Evolutionary conservation across 2,113 vertebrate species (phyloP), one percentile per base, ranked within the genome.

Genomic region (Chaetodon auriga): DNA sequence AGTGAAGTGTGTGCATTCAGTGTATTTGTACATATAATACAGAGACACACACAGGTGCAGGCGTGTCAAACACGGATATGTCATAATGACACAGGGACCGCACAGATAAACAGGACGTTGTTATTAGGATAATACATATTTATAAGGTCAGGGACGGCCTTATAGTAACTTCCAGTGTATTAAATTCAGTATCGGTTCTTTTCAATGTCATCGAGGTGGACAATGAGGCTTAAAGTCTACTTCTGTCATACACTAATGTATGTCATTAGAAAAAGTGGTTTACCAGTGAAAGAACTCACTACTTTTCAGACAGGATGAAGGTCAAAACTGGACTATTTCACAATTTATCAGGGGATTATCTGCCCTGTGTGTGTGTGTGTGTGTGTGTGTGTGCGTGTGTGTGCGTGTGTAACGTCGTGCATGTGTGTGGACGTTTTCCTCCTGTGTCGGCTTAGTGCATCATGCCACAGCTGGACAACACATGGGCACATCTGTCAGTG

Each of bases 401-500:
- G 30, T 7, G 23, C 14, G 70, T 69, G 25, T 36, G 9, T 62
- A 36, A 15, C 35, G 61, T 15, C 18, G 57, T 51, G 70, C 66
- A 60, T 19, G 45, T 38, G 77, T 72, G 75, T 53, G 77, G 43
- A 30, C 72, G 19, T 30, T 63, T 61, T 68, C 68, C 81, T 85
- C 79, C 81, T 68, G 82, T 43, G 54, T 36, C 41, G 78, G 87
- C 79, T 87, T 83, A 79, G 80, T 77, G 84, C 81, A 51, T 71
- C 83, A 78, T 19, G 84, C 81, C 90, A 88, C 92, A 93, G 89
- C 93, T 93, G 92, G 87, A 86, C 87, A 70, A 78, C 90, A 93
- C 92, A 90, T 84, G 87, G 86, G 78, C 89, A 93, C 90, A 92
- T 92, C 90, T 91, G 87, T 89, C 92, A 92, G 87, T 74, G 87